A percentile compares a stretch with the other conserved stretches of the same genome.
Evolutionary conservation across 1,140 invertebrate species (phyloP).

Genomic region (Pseudachorutes palmiensis): DNA sequence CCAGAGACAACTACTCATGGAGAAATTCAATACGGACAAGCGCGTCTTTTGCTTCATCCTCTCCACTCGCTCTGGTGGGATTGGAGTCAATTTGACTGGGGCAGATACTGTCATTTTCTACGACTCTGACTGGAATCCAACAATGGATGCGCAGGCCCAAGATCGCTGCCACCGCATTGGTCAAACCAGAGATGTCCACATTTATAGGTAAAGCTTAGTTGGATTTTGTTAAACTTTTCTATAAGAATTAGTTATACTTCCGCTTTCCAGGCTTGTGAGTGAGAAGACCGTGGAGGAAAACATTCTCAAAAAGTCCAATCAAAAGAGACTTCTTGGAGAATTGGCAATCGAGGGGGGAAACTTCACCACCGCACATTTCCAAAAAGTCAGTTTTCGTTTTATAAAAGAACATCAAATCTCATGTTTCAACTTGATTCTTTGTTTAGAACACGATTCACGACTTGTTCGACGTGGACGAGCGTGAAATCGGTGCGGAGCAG

Average conservation of each 20-base stretch:
- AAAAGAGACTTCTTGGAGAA: conserved; percentile 91
- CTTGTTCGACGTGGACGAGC: conserved; percentile 68
- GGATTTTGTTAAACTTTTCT: conserved; percentile 8
- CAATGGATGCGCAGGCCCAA: conserved; percentile 99
- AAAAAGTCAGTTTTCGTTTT: conserved; percentile 55
- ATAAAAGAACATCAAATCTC: conserved; percentile 3
- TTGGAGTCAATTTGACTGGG: conserved; percentile 97
- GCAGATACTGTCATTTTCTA: conserved; percentile 99
- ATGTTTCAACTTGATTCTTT: conserved; percentile 24
- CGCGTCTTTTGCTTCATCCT: conserved; percentile 96
- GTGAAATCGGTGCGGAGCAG: conserved; percentile 51
- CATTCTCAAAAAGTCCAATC: conserved; percentile 97
- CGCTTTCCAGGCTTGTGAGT: conserved; percentile 68
- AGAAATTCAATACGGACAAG: conserved; percentile 91
- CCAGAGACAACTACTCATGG: conserved; percentile 91
- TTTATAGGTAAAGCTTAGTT: conserved; percentile 61
- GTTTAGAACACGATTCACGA: conserved; percentile 81
- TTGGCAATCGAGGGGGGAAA: conserved; percentile 98
- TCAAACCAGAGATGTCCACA: conserved; percentile 98
- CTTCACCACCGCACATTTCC: conserved; percentile 96
- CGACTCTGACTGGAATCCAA: conserved; percentile 99
- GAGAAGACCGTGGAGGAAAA: conserved; percentile 98
- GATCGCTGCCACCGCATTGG: conserved; percentile 98
- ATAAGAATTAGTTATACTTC: conserved; percentile 23
- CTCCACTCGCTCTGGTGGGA: conserved; percentile 93